Evolutionary conservation across 2,113 vertebrate genomes (phyloP), one percentile per base, ranked within the genome.

Genomic region (Rousettus leschenaultii): DNA sequence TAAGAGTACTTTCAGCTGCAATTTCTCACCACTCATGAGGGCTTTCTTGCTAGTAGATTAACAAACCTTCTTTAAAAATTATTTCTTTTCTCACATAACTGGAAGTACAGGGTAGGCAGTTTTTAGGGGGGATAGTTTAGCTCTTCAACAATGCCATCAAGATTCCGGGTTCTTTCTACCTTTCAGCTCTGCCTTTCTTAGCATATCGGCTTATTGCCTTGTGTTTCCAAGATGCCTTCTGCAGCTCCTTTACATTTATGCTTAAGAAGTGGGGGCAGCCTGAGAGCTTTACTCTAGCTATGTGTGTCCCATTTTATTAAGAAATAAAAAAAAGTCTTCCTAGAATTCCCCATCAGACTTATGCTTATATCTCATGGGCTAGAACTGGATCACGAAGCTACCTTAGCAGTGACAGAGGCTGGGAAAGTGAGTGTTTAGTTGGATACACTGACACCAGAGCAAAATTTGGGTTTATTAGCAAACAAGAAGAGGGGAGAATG

Each of bases 71-170:
- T 63, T 94, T 35, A 82, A 65, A 92, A 84, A 83, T 28, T 68
- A 10, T 70, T 68, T 95, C 91, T 77, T 94, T 95, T 80, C 70
- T 90, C 73, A 40, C 45, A 68, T 73, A 45, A 68, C 59, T 80
- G 33, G 9, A 92, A 93, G 63, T 35, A 66, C 38, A 78, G 11
- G 14, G 19, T 77, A 59, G 19, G 22, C 65, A 84, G 24, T 45
- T 51, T 6, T 59, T 86, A n/a, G 40, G 35, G 38, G 40, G 40
- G 40, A 13, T 35, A 40, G 14, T 55, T 86, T 43, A 40, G 33
- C 21, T 53, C 15, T n/a, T 92, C 45, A 82, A 57, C 18, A 53
- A 14, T 35, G 33, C 9, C 74, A 21, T 68, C 40, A 33, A 33
- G 53, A 80, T 65, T 65, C 45, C n/a, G 38, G 48, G n/a, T 51